Percentiles rank a stretch among this genome's conserved stretches.
phyloP scores from a whole-genome alignment of 2,113 vertebrate species.

The Aphyosemion australe region DNA sequence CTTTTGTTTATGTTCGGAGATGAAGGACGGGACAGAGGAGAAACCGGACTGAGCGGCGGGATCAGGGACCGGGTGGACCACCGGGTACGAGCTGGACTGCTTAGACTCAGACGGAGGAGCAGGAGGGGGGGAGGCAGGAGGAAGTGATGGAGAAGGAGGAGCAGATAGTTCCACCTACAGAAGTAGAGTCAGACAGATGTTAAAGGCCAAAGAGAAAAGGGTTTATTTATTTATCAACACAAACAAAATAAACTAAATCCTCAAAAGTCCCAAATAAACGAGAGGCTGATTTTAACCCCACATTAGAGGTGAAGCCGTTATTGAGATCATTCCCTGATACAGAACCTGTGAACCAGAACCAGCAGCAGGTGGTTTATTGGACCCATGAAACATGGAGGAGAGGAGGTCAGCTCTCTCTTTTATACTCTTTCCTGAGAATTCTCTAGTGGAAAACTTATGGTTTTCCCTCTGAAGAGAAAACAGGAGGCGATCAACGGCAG shows the following conservation, averaged over 20 bases:
- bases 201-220: background rate
- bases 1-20: conserved; percentile 47
- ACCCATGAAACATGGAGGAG: conserved; percentile 85
- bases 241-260: too few relatives aligned
- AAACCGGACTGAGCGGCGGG: conserved; percentile 79
- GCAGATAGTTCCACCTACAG: conserved; percentile 45
- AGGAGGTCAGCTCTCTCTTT: conserved; percentile 90
- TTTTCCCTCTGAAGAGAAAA: conserved; percentile 81
- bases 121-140: conserved; percentile 7
- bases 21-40: conserved; percentile 52
- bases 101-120: conserved; percentile 59
- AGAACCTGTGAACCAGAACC: conserved; percentile 42
- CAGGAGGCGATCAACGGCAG: background rate
- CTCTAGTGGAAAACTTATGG: conserved; percentile 81
- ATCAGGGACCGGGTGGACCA: conserved; percentile 77
- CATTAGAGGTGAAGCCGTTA: too few relatives aligned
- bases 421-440: conserved; percentile 89
- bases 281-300: too few relatives aligned
- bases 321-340: background rate
- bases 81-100: conserved; percentile 60
- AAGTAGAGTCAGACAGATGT: conserved; percentile 26
- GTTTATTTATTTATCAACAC: background rate
- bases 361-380: conserved; percentile 54
- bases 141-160: conserved; percentile 46
- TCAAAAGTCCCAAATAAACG: background rate